Evolutionary conservation across 2,888 invertebrate genomes (phyloP).

Genomic region (Mycalesis mineus): DNA sequence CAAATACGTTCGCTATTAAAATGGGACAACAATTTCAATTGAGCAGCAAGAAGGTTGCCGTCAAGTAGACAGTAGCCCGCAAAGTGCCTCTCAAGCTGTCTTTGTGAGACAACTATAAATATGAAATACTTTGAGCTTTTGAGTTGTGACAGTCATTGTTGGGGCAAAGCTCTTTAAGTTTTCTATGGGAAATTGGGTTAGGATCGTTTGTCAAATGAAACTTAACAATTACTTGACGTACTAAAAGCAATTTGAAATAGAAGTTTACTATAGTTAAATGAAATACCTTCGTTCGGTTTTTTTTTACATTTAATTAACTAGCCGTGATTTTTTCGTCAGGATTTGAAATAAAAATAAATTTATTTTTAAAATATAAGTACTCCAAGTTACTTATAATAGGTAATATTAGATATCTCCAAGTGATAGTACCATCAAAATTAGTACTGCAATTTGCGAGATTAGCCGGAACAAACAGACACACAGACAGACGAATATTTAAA

Average conservation of each 20-base stretch:
- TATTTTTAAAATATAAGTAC: too few species aligned
- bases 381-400: too few species aligned
- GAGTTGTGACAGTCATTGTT: conserved; percentile 8
- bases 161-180: conserved; percentile 10
- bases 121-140: conserved; percentile 1
- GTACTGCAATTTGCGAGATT: too few species aligned
- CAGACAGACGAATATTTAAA: too few species aligned
- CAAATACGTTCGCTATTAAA: background rate
- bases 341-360: too few species aligned
- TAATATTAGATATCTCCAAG: too few species aligned
- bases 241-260: background rate
- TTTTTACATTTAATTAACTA: background rate
- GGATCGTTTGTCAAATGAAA: conserved; percentile 8
- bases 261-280: background rate
- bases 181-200: conserved; percentile 9
- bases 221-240: background rate
- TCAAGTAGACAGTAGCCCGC: background rate
- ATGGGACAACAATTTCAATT: background rate
- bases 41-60: background rate
- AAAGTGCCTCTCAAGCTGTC: background rate
- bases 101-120: conserved; percentile 1
- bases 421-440: too few species aligned
- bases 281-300: too few species aligned
- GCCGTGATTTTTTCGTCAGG: too few species aligned
- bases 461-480: too few species aligned